Evolutionary conservation across 2,888 invertebrate genomes (phyloP).

Genomic region (Idaea straminata): DNA sequence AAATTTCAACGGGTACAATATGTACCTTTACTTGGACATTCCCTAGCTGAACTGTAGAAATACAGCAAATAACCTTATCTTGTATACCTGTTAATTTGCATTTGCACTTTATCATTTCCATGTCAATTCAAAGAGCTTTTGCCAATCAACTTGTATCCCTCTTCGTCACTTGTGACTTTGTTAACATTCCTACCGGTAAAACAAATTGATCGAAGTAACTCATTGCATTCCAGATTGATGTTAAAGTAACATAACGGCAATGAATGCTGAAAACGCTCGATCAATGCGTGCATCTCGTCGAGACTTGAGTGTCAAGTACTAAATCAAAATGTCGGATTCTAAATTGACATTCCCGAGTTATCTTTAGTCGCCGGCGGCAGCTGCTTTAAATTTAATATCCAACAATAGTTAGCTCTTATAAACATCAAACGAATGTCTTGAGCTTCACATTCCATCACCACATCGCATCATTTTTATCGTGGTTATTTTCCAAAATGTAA

Average conservation of each 20-base stretch:
- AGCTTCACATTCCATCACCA: slow-evolving; percentile 8
- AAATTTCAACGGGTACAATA: slow-evolving; percentile 24
- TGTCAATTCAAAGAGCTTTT: background rate
- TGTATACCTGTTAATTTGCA: slow-evolving; percentile 3
- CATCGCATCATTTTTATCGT: background rate
- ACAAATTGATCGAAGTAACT: background rate
- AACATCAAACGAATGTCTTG: slow-evolving; percentile 16
- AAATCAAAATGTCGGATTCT: slow-evolving; percentile 1
- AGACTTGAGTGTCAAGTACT: background rate
- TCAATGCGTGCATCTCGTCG: background rate
- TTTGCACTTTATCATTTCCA: slow-evolving; percentile 5
- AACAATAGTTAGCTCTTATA: slow-evolving; percentile 9
- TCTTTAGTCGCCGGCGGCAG: slow-evolving; percentile 5
- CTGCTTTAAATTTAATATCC: slow-evolving; percentile 12
- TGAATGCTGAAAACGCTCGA: background rate
- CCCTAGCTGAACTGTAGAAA: slow-evolving; percentile 12
- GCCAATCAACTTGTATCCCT: no score
- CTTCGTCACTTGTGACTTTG: background rate
- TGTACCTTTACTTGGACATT: slow-evolving; percentile 15
- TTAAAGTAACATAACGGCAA: background rate
- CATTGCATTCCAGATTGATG: background rate
- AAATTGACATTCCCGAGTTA: slow-evolving; percentile 10
- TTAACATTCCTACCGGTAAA: background rate
- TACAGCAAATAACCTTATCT: slow-evolving; percentile 17
- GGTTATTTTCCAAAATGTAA: background rate